These are phyloP conservation scores for Leucoptera coffeella DNA, from an alignment of 2,888 invertebrate species.

Conservation along the genomic window DNA sequence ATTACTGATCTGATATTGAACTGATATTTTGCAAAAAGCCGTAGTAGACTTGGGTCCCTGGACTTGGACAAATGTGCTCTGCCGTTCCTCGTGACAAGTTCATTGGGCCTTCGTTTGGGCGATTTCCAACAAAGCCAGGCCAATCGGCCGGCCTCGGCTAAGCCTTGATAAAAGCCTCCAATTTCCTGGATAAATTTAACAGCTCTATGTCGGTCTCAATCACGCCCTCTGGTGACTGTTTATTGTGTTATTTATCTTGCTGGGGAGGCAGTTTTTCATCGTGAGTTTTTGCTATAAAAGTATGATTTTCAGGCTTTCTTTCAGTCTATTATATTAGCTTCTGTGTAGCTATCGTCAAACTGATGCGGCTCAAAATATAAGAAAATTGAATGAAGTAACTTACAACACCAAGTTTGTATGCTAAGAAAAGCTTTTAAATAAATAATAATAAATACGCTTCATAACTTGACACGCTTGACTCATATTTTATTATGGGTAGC, in stretches of 20 bases:
- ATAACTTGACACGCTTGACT: too few species aligned
- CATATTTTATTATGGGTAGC: too few species aligned
- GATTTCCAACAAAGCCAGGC: conserved; percentile 45
- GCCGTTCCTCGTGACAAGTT: conserved; percentile 43
- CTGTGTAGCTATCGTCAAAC: too few species aligned
- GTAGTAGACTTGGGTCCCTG: too few species aligned
- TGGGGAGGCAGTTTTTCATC: not conserved
- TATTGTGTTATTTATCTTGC: not conserved
- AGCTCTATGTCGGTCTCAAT: conserved; percentile 11
- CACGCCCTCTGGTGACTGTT: conserved; percentile 5
- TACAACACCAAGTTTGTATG: too few species aligned
- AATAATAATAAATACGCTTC: too few species aligned
- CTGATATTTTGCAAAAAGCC: too few species aligned
- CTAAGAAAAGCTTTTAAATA: too few species aligned
- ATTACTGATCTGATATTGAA: too few species aligned
- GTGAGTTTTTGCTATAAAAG: not conserved
- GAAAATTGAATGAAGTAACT: too few species aligned
- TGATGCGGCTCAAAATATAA: too few species aligned
- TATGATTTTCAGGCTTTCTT: not conserved
- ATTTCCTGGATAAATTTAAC: conserved; percentile 23
- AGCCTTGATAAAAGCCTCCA: conserved; percentile 20
- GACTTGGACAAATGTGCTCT: conserved; percentile 45
- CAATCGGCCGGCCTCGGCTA: conserved; percentile 20
- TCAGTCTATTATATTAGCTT: too few species aligned
- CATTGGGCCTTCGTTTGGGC: conserved; percentile 51